These are phyloP conservation scores for Megaleporinus macrocephalus DNA, from an alignment of 2,113 vertebrate species.

Conservation along the genomic window DNA sequence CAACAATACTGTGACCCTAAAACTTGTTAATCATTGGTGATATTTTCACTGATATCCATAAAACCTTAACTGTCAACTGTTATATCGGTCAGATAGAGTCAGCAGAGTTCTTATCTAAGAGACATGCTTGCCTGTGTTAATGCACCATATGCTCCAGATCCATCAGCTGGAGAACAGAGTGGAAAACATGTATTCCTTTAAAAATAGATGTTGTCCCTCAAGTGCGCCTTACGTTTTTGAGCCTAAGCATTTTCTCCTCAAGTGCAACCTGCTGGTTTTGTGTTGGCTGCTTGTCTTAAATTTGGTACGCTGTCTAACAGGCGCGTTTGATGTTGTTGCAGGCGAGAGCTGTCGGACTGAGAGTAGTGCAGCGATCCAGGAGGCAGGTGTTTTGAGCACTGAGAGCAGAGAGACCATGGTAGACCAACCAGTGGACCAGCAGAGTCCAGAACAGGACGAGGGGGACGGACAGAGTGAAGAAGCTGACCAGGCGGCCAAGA, in stretches of 20 bases:
- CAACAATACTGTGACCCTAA: too few species aligned
- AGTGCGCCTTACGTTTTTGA: neutral
- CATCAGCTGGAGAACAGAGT: too few species aligned
- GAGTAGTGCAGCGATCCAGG: constrained; percentile 81
- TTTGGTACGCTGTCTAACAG: constrained; percentile 14
- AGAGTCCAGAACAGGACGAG: constrained; percentile 75
- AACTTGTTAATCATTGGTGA: too few species aligned
- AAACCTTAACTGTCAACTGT: too few species aligned
- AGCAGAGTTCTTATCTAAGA: too few species aligned
- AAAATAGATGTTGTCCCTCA: too few species aligned
- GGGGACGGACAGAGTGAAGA: constrained; percentile 63
- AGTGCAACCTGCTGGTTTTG: constrained; percentile 6
- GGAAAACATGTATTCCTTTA: too few species aligned
- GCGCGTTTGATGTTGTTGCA: constrained; percentile 50
- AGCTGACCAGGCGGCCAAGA: constrained; percentile 74
- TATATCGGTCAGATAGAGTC: too few species aligned
- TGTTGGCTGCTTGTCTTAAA: constrained; percentile 13
- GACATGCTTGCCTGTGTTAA: too few species aligned
- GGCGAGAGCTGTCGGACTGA: constrained; percentile 79
- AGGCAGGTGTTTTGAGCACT: constrained; percentile 68
- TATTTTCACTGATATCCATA: too few species aligned
- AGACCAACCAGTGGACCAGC: constrained; percentile 77
- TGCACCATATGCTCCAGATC: too few species aligned
- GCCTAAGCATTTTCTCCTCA: neutral
- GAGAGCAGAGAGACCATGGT: constrained; percentile 87